Conservation (phyloP, 2,113 vertebrate species). For the Dicentrarchus labrax region DNA sequence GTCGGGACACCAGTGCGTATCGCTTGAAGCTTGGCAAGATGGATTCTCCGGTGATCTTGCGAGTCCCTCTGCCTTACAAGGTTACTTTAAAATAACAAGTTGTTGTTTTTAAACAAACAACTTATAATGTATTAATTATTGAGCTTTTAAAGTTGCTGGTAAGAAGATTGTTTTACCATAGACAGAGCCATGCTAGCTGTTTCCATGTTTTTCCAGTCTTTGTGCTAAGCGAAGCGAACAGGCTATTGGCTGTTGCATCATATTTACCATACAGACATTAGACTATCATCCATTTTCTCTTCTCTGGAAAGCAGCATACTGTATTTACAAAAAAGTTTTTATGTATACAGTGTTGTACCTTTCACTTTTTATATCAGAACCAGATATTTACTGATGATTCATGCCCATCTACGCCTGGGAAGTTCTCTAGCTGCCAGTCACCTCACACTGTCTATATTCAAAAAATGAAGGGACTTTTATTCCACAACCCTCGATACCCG, state of each 20-base stretch:
- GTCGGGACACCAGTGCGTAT: too few relatives aligned
- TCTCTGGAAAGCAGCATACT: background rate
- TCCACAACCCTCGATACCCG: background rate
- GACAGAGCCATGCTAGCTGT: background rate
- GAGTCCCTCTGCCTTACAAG: too few relatives aligned
- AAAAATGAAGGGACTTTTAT: background rate
- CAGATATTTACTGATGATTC: slow-evolving; percentile 31
- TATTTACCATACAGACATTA: background rate
- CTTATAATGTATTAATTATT: too few relatives aligned
- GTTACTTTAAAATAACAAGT: too few relatives aligned
- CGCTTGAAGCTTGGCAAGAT: too few relatives aligned
- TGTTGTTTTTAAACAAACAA: too few relatives aligned
- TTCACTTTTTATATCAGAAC: slow-evolving; percentile 16
- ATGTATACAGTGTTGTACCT: background rate
- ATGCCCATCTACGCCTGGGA: background rate
- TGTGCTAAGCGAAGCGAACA: background rate
- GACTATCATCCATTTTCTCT: background rate
- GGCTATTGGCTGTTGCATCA: background rate
- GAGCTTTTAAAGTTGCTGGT: too few relatives aligned
- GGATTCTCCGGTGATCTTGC: too few relatives aligned
- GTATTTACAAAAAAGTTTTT: background rate
- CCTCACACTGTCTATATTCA: background rate
- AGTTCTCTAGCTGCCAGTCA: slow-evolving; percentile 8
- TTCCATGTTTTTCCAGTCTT: background rate
- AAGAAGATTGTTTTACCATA: too few relatives aligned